These are phyloP conservation scores for Piaya cayana DNA, from an alignment of 2,113 vertebrate genomes.

Conservation along the genomic window DNA sequence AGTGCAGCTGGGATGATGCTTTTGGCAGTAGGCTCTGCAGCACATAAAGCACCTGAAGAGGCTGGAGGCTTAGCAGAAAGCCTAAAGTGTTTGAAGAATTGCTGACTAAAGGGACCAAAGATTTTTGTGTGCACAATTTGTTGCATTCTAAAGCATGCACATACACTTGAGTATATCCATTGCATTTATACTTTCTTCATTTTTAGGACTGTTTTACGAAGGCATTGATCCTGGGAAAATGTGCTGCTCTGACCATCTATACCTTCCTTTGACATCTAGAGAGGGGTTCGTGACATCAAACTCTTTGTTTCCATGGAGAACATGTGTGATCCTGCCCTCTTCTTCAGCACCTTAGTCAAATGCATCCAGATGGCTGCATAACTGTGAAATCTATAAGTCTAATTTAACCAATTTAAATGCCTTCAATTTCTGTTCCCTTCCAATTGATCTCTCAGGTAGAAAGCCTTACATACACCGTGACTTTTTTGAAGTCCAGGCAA, in stretches of 20 bases:
- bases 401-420: not conserved
- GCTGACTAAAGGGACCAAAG: not conserved
- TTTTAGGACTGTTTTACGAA: not conserved
- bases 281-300: not conserved
- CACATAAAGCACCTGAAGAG: not conserved
- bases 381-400: not conserved
- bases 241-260: not conserved
- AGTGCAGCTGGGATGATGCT: not conserved
- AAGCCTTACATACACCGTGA: not conserved
- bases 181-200: not conserved
- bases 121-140: not conserved
- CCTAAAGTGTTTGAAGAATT: not conserved
- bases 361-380: not conserved
- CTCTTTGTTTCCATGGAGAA: not conserved
- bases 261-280: not conserved
- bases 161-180: not conserved
- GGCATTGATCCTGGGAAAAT: not conserved
- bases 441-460: not conserved
- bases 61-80: not conserved
- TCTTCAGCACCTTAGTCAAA: not conserved
- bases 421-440: not conserved
- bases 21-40: not conserved
- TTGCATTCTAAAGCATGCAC: not conserved
- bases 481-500: not conserved
- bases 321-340: fast-evolving